phyloP scores from a whole-genome alignment of 1,140 invertebrate species.

The silkworm (Bombyx mori) region DNA sequence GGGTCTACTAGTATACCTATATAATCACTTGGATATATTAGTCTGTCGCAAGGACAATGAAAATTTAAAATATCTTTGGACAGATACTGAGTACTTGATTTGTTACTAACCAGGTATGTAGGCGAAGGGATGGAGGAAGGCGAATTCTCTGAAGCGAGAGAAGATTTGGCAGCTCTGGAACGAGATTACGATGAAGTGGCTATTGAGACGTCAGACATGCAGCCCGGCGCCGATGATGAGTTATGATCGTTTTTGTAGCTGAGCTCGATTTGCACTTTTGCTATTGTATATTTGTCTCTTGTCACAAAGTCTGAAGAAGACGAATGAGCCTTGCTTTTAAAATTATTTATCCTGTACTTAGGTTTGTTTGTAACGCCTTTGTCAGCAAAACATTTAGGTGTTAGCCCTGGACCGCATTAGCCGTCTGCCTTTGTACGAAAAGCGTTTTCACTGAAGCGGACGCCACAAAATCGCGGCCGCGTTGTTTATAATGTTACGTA shows the following conservation, averaged over 20 bases:
- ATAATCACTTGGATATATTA: too few relatives aligned
- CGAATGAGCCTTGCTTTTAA: too few relatives aligned
- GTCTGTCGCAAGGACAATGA: too few relatives aligned
- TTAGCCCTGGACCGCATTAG: too few relatives aligned
- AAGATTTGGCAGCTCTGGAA: constrained; percentile 76
- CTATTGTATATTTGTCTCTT: not conserved
- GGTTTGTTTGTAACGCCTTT: too few relatives aligned
- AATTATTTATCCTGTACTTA: too few relatives aligned
- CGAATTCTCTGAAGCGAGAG: constrained; percentile 82
- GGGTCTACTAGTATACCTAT: too few relatives aligned
- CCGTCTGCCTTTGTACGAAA: not conserved
- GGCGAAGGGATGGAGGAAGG: constrained; percentile 86
- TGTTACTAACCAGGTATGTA: constrained; percentile 51
- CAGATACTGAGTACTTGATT: too few relatives aligned
- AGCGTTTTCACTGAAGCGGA: constrained; percentile 42
- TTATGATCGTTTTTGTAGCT: constrained; percentile 21
- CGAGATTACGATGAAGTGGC: constrained; percentile 60
- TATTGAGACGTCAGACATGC: constrained; percentile 53
- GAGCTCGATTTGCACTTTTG: not conserved
- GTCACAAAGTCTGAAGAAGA: too few relatives aligned
- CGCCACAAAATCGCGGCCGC: constrained; percentile 58
- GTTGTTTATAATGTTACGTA: constrained; percentile 57
- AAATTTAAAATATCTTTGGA: too few relatives aligned
- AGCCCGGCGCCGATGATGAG: constrained; percentile 49
- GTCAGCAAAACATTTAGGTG: too few relatives aligned